Percentiles rank a stretch among this genome's conserved stretches.
These are phyloP conservation scores for Alligator sinensis DNA, from an alignment of 2,113 vertebrate genomes.

Conservation along the genomic window DNA sequence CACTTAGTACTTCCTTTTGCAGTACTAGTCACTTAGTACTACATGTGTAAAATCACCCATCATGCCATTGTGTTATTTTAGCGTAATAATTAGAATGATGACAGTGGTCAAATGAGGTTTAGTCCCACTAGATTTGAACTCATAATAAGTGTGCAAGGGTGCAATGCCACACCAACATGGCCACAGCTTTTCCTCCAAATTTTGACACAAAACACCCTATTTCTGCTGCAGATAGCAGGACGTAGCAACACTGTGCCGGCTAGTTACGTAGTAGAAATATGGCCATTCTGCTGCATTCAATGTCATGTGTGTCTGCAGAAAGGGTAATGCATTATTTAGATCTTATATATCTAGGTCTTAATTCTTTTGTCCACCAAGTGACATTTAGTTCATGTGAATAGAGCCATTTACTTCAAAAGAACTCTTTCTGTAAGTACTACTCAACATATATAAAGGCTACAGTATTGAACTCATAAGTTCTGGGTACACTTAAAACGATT, in stretches of 20 bases:
- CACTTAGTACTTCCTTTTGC: no score
- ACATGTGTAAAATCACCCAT: no score
- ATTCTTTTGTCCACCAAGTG: background rate
- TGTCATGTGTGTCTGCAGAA: accelerated
- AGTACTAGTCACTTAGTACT: no score
- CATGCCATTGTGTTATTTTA: background rate
- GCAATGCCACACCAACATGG: background rate
- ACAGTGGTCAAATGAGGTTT: background rate
- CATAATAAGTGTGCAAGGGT: background rate
- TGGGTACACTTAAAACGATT: background rate
- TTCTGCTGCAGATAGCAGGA: accelerated
- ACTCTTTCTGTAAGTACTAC: background rate
- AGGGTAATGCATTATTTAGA: background rate
- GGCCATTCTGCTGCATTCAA: background rate
- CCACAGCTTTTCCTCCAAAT: background rate
- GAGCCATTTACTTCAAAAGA: background rate
- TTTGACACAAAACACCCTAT: accelerated
- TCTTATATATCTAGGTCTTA: background rate
- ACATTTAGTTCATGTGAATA: no score
- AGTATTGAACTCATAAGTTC: background rate
- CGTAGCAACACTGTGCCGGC: background rate
- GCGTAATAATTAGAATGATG: background rate
- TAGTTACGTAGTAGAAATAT: background rate
- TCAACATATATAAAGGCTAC: background rate
- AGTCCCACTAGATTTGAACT: no score